phyloP scores from a whole-genome alignment of 2,113 vertebrate species.

The Peromyscus maniculatus region DNA sequence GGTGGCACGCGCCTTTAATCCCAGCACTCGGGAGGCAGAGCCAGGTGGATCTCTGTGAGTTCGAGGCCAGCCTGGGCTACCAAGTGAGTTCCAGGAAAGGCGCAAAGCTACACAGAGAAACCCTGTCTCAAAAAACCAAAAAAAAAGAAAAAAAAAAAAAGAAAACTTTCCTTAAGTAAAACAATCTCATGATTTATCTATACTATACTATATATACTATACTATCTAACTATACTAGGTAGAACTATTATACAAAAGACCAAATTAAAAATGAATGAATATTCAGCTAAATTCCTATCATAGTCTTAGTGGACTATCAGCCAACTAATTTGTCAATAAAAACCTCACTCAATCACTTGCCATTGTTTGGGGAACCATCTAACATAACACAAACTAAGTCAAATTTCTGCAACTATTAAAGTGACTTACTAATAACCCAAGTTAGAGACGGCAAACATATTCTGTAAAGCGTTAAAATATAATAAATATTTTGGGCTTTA shows the following conservation, averaged over 20 bases:
- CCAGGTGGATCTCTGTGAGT: no score
- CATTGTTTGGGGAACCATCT: neutral
- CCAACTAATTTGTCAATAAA: neutral
- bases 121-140: no score
- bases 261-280: conserved; percentile 47
- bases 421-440: neutral
- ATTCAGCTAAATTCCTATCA: conserved; percentile 39
- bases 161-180: neutral
- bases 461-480: neutral
- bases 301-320: neutral
- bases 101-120: no score
- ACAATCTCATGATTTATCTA: neutral
- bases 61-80: no score
- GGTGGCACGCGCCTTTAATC: no score
- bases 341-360: neutral
- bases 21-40: no score
- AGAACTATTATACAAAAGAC: neutral
- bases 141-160: conserved; percentile 19
- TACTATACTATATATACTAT: neutral
- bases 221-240: no score
- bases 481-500: neutral
- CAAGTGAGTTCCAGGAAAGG: no score
- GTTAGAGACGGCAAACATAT: neutral
- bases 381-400: conserved; percentile 22
- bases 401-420: neutral